Conservation (phyloP, 2,113 vertebrate genomes). For the Nesogale talazaci region DNA sequence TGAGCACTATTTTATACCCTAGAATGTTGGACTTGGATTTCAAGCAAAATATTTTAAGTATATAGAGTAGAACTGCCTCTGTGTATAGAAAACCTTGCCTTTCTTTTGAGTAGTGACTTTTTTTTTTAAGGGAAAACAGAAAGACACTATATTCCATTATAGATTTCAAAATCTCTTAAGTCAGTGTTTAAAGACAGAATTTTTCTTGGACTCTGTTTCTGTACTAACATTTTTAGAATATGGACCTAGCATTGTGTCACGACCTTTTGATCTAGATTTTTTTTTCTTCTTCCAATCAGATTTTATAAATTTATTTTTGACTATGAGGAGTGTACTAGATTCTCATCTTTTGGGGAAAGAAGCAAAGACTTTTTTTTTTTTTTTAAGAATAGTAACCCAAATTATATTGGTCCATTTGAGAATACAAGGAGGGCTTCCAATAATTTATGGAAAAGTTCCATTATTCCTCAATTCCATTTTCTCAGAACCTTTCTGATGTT, state of each 20-base stretch:
- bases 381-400: neutral
- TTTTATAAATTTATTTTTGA: constrained; percentile 3
- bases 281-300: neutral
- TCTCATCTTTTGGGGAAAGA: neutral
- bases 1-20: neutral
- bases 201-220: constrained; percentile 12
- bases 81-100: too few relatives aligned
- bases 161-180: neutral
- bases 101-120: too few relatives aligned
- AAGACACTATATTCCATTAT: neutral
- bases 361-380: neutral
- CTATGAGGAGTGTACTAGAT: neutral
- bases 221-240: neutral
- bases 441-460: too few relatives aligned
- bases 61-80: too few relatives aligned
- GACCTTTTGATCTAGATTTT: neutral
- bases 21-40: neutral
- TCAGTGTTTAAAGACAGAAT: neutral
- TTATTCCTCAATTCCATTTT: too few relatives aligned
- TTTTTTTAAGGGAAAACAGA: neutral
- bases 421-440: too few relatives aligned
- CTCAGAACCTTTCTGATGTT: too few relatives aligned
- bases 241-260: neutral
- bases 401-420: neutral
- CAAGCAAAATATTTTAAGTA: neutral